These are phyloP conservation scores for Aquatica leii DNA, from an alignment of 2,888 invertebrate genomes.

Conservation along the genomic window DNA sequence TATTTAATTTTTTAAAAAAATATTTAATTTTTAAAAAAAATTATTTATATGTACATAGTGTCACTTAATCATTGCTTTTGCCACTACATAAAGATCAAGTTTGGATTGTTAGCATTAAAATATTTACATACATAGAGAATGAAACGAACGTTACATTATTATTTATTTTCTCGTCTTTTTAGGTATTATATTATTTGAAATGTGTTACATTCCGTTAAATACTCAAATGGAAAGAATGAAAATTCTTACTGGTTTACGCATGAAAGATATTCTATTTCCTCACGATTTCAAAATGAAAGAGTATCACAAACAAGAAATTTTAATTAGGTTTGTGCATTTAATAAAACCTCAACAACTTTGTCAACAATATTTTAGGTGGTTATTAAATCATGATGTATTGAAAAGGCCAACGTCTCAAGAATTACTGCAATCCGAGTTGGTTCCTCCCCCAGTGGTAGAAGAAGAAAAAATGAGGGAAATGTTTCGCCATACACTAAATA, in stretches of 20 bases:
- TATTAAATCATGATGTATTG: slow-evolving; percentile 85
- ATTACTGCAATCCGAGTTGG: slow-evolving; percentile 79
- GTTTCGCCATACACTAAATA: slow-evolving; percentile 80
- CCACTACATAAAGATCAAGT: no score
- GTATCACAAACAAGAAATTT: slow-evolving; percentile 67
- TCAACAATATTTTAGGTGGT: slow-evolving; percentile 64
- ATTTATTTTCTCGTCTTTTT: no score
- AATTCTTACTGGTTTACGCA: slow-evolving; percentile 77
- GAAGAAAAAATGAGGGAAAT: slow-evolving; percentile 86
- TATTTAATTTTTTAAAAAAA: no score
- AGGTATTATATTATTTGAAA: slow-evolving; percentile 94
- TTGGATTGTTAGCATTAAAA: no score
- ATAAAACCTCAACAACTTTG: not conserved
- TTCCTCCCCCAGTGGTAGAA: slow-evolving; percentile 88
- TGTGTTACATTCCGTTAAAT: slow-evolving; percentile 85
- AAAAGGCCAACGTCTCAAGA: slow-evolving; percentile 87
- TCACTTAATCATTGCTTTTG: no score
- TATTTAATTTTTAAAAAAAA: no score
- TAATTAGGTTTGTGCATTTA: slow-evolving; percentile 64
- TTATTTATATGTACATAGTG: no score
- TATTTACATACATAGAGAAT: no score
- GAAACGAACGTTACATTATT: no score
- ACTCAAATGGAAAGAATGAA: slow-evolving; percentile 92
- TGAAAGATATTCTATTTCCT: slow-evolving; percentile 75
- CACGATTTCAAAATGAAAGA: slow-evolving; percentile 67